Conservation (phyloP, 2,113 vertebrate species). For the Anser brachyrhynchus region DNA sequence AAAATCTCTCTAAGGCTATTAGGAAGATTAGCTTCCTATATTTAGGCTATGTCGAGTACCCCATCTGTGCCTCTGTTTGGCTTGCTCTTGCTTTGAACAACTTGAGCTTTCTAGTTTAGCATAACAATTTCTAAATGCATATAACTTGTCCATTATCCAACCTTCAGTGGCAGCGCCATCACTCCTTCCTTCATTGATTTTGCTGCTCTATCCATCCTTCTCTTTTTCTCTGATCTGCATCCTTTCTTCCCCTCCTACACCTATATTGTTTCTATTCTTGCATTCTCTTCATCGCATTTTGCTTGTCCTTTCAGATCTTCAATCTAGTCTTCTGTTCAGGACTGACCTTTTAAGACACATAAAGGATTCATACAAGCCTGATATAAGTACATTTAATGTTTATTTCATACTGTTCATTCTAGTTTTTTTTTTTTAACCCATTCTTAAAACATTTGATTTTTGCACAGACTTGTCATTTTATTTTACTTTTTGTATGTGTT, state of each 20-base stretch:
- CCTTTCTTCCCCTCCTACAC: neutral
- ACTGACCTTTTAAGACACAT: neutral
- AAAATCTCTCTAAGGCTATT: neutral
- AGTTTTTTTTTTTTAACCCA: neutral
- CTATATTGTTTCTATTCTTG: neutral
- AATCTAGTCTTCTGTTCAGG: neutral
- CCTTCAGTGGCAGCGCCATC: neutral
- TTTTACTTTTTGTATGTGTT: neutral
- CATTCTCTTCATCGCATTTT: neutral
- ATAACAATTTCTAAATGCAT: neutral
- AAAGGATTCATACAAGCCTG: neutral
- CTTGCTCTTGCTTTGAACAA: neutral
- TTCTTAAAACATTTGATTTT: neutral
- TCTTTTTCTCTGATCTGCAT: too few relatives aligned
- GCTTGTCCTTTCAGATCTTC: neutral
- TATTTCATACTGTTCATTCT: neutral
- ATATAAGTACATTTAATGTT: neutral
- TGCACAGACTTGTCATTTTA: neutral
- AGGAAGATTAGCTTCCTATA: constrained; percentile 18
- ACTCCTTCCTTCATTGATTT: neutral
- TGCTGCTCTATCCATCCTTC: neutral
- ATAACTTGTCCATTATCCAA: neutral
- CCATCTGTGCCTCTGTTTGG: neutral
- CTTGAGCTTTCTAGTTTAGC: neutral
- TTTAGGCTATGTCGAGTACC: neutral